A percentile compares a stretch with the other conserved stretches of the same genome.
Evolutionary conservation across 2,113 vertebrate species (phyloP).

Genomic region (Cyprinodon brontotheroides): DNA sequence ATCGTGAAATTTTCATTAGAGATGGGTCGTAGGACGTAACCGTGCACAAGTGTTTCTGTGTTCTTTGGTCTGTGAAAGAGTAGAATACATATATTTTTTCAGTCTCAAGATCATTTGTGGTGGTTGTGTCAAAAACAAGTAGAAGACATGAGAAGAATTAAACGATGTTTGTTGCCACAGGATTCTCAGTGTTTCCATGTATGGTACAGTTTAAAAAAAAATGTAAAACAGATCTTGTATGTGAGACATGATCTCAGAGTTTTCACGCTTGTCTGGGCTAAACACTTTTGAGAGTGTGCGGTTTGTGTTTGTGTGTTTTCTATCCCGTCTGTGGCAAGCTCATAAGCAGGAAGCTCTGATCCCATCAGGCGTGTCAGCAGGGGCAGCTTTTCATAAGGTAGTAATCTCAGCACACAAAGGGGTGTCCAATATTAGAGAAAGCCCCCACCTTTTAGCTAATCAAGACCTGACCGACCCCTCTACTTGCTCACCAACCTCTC

Average conservation of each 20-base stretch:
- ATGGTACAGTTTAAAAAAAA: constrained; percentile 9
- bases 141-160: not conserved
- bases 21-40: constrained; percentile 53
- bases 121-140: constrained; percentile 38
- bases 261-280: constrained; percentile 3
- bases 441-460: constrained; percentile 72
- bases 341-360: constrained; percentile 70
- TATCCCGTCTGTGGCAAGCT: constrained; percentile 35
- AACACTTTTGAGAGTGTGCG: constrained; percentile 22
- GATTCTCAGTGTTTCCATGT: constrained; percentile 7
- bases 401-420: constrained; percentile 76
- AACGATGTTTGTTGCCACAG: constrained; percentile 18
- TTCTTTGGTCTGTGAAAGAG: constrained; percentile 58
- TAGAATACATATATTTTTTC: constrained; percentile 52
- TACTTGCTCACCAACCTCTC: constrained; percentile 46
- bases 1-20: constrained; percentile 69
- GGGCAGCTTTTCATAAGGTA: constrained; percentile 77
- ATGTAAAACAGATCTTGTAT: constrained; percentile 2
- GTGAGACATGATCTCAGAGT: not conserved
- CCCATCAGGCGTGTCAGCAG: constrained; percentile 71
- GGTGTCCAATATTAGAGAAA: constrained; percentile 68
- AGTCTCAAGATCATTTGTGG: constrained; percentile 51
- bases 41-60: constrained; percentile 40
- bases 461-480: constrained; percentile 66
- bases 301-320: constrained; percentile 43